Base-by-base conservation (phyloP, 1,140 invertebrate genomes). In the Drosophila tani region DNA sequence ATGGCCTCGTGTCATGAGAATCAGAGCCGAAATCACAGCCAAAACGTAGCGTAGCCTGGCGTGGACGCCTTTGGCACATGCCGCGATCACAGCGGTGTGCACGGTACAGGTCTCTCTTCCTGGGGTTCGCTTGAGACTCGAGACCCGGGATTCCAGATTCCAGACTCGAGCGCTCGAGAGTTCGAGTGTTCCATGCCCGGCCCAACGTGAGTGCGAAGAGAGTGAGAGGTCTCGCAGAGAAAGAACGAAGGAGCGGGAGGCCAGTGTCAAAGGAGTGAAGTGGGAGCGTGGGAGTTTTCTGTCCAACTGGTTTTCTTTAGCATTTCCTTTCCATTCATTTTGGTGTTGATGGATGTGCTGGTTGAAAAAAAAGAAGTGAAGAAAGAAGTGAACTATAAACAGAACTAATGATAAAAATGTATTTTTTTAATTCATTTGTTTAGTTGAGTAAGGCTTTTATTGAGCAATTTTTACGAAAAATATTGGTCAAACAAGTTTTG, bases 81-180 rank as follows among this genome's bases (percentile, higher is more conserved):
- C 80, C 84, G 84, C 81, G 84, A 80, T 88, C 84, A 88, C 84
- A 87, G 73, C 84, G 71, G 84, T 80, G 81, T 47, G 58, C 71
- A 79, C 80, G 45, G 67, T 32, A 40, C 67, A 67, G 67, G 67
- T 70, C 76, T 82, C 70, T 86, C 65, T 64, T 81, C 81, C 84
- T 87, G 84, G 83, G 84, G 80, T 88, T 86, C 58, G 46, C 41
- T 43, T 71, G 38, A 67, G 62, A 51, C 62, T 35, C 38, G 14
- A 53, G 60, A 51, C 66, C 21, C 50, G 60, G 24, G 60, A 62
- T 32, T 65, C 63, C 15, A 62, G 46, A 35, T 35, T 51, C 46
- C 45, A 57, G 60, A 24, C 55, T 41, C 24, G 7, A 63, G 47
- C 7, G 21, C 35, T n/a, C 21, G 24, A 60, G 38, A 27, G 38